Evolutionary conservation across 2,888 invertebrate species (phyloP), one percentile per base, ranked within the genome.

Genomic region (Sminthurinus aureus): DNA sequence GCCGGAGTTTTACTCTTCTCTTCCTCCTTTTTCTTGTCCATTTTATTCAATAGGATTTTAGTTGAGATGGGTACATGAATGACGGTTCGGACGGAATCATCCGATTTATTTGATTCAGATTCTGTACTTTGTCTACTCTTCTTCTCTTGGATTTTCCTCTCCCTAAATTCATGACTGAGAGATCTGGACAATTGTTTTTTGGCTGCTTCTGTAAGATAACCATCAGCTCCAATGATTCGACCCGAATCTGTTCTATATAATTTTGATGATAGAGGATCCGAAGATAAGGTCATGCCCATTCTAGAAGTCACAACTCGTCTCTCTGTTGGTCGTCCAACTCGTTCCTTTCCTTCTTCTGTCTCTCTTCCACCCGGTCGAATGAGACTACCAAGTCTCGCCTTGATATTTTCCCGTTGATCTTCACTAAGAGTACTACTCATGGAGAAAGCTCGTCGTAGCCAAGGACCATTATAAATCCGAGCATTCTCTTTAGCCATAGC

Each of bases 21-120:
- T 71, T 76, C 22, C 64, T 84, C 85, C 66, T 86, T 85, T 2
- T 87, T 85, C 81, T 86, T 86, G 12, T 87, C 86, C 73, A 85
- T 85, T 71, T 86, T 86, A n/a, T 85, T 82, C 78, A 87, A 73
- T 18, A 88, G 75, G 9, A 87, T 75, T 84, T 87, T 84, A 8
- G 88, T 87, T 9, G 88, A 87, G 71, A 88, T 82, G 13, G 88
- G 88, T 15, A 88, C 83, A 87, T 92, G 93, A 81, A 94, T 93
- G 0, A 94, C 94, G 0, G 95, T 95, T 90, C 92, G 93, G 75
- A 93, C 93, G 0, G 95, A 94, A 74, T 93, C 92, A 89, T 95
- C 94, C 0, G 94, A 95, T 89, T 94, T 94, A 0, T 92, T 93
- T 81, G 94, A 94, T 89, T 95, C 94, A 0, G 93, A 93, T 91